Evolutionary conservation across 2,888 invertebrate genomes (phyloP).

Genomic region (Pheosia tremula): DNA sequence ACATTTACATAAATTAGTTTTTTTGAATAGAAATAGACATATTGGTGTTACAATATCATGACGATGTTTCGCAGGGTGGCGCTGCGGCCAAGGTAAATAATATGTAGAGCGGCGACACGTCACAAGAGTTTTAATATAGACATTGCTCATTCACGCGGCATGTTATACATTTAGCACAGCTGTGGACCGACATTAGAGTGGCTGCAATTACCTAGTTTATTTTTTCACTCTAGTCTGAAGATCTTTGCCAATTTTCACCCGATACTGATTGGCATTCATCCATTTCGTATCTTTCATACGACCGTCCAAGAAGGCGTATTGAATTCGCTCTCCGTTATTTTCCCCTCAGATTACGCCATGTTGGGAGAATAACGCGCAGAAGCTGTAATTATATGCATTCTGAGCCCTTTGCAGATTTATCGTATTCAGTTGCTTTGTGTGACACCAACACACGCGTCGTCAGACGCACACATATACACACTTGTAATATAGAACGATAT

Average conservation of each 20-base stretch:
- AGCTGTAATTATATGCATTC: slow-evolving; percentile 25
- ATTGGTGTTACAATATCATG: slow-evolving; percentile 49
- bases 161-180: slow-evolving; percentile 63
- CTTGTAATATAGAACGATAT: slow-evolving; percentile 38
- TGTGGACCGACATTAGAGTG: slow-evolving; percentile 58
- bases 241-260: slow-evolving; percentile 42
- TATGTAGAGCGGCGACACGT: slow-evolving; percentile 43
- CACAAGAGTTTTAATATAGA: slow-evolving; percentile 57
- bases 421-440: slow-evolving; percentile 44
- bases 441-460: slow-evolving; percentile 30
- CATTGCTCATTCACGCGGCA: slow-evolving; percentile 61
- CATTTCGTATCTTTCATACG: slow-evolving; percentile 30
- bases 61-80: slow-evolving; percentile 75
- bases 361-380: slow-evolving; percentile 23
- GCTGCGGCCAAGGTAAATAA: slow-evolving; percentile 79
- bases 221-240: slow-evolving; percentile 36
- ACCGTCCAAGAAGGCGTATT: slow-evolving; percentile 21
- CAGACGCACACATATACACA: slow-evolving; percentile 34
- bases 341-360: slow-evolving; percentile 10
- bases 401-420: slow-evolving; percentile 35
- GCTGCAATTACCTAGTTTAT: slow-evolving; percentile 42
- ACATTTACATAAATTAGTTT: neutral
- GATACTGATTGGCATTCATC: slow-evolving; percentile 34
- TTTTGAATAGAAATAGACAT: slow-evolving; percentile 1
- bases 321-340: slow-evolving; percentile 19